A percentile compares a stretch with the other conserved stretches of the same genome.
Conservation (phyloP, 1,140 invertebrate species). For the Caenorhabditis briggsae region DNA sequence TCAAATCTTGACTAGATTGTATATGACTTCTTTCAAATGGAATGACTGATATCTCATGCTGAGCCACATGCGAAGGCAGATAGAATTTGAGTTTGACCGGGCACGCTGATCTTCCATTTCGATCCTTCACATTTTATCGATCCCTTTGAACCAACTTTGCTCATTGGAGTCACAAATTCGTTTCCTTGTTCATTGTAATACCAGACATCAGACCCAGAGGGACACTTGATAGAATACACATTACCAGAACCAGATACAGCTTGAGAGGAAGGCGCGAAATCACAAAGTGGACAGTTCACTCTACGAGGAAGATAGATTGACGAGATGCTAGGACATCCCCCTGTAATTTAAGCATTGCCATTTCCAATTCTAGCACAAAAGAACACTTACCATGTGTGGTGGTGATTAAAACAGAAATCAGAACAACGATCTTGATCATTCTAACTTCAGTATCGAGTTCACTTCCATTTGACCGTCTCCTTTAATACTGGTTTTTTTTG, state of each 20-base stretch:
- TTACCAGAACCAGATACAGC: conserved; percentile 10
- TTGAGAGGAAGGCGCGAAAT: conserved; percentile 14
- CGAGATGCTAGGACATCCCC: conserved; percentile 9
- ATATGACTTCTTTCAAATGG: neutral
- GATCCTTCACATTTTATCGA: conserved; percentile 12
- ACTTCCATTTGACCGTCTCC: neutral
- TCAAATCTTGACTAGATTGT: no score
- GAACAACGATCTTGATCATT: conserved; percentile 25
- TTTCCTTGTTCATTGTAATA: conserved; percentile 31
- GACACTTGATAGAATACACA: conserved; percentile 28
- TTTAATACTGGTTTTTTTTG: conserved; percentile 22
- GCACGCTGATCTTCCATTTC: conserved; percentile 43
- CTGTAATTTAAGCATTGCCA: neutral
- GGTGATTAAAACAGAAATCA: neutral
- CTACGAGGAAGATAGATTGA: conserved; percentile 2
- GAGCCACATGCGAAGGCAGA: conserved; percentile 27
- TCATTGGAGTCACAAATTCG: conserved; percentile 44
- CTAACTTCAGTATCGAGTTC: neutral
- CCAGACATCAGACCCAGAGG: neutral
- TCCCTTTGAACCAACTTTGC: conserved; percentile 37
- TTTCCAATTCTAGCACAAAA: no score
- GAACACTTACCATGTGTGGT: neutral
- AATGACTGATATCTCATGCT: conserved; percentile 1
- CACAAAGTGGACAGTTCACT: conserved; percentile 24
- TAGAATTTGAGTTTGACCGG: conserved; percentile 21